phyloP scores from a whole-genome alignment of 2,888 invertebrate genomes.

The Melikaiella ostensackeni region DNA sequence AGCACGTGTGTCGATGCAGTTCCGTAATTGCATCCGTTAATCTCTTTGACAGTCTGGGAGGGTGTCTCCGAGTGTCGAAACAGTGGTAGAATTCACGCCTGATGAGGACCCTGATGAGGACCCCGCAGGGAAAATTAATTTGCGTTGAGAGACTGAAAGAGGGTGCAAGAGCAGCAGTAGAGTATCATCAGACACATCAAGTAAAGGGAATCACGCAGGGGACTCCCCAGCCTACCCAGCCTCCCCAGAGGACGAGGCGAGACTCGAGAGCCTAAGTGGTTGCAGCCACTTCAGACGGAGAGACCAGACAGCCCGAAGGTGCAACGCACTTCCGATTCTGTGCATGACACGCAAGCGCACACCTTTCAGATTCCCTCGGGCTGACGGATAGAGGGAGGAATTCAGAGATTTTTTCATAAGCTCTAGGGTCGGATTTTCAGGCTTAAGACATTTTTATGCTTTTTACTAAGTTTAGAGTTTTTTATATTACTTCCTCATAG shows the following conservation, averaged over 20 bases:
- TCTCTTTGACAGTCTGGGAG: constrained; percentile 8
- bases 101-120: constrained; percentile 19
- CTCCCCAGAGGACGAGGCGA: constrained; percentile 31
- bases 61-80: constrained; percentile 4
- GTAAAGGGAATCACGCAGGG: constrained; percentile 40
- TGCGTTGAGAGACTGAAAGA: constrained; percentile 13
- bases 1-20: constrained; percentile 53
- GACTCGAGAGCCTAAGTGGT: constrained; percentile 37
- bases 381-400: not conserved
- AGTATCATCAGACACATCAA: constrained; percentile 33
- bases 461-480: not conserved
- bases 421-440: not conserved
- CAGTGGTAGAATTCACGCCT: constrained; percentile 12
- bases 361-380: constrained; percentile 22
- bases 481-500: no score
- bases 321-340: constrained; percentile 21
- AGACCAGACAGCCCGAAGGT: constrained; percentile 56
- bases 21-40: constrained; percentile 27
- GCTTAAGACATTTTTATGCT: not conserved
- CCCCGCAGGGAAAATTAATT: constrained; percentile 27
- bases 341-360: not conserved
- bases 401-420: constrained; percentile 8
- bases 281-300: constrained; percentile 61
- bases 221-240: constrained; percentile 13
- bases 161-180: not conserved